phyloP scores from a whole-genome alignment of 2,888 invertebrate species.

The Clunio marinus region DNA sequence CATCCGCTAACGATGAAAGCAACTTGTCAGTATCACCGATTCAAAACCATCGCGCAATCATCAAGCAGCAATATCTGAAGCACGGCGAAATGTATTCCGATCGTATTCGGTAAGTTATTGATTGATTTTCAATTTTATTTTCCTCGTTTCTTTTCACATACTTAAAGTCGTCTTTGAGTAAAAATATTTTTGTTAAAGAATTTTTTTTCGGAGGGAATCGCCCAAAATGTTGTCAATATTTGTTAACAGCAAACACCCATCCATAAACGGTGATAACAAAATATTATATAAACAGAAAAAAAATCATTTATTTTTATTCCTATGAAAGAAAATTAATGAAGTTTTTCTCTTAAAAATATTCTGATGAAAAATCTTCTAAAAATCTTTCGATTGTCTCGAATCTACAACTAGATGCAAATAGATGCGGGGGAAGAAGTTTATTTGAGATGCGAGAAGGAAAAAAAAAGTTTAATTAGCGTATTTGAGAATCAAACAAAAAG shows the following conservation, averaged over 20 bases:
- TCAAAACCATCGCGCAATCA: conserved; percentile 45
- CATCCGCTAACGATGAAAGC: conserved; percentile 55
- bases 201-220: not conserved
- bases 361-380: no score
- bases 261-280: no score
- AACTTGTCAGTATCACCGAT: conserved; percentile 70
- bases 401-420: no score
- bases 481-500: conserved; percentile 22
- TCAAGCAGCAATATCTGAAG: conserved; percentile 42
- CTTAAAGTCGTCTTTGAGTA: not conserved
- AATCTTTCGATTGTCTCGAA: no score
- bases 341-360: no score
- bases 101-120: conserved; percentile 66
- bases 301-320: no score
- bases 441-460: not conserved
- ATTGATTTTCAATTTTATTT: not conserved
- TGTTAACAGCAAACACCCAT: not conserved
- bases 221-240: not conserved
- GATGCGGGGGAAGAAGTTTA: no score
- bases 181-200: no score
- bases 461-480: conserved; percentile 27
- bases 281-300: no score
- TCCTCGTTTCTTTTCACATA: not conserved
- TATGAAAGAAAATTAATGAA: no score
- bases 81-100: conserved; percentile 73